These are phyloP conservation scores for Pristionchus japonicus DNA, from an alignment of 2,888 invertebrate species.

Conservation along the genomic window DNA sequence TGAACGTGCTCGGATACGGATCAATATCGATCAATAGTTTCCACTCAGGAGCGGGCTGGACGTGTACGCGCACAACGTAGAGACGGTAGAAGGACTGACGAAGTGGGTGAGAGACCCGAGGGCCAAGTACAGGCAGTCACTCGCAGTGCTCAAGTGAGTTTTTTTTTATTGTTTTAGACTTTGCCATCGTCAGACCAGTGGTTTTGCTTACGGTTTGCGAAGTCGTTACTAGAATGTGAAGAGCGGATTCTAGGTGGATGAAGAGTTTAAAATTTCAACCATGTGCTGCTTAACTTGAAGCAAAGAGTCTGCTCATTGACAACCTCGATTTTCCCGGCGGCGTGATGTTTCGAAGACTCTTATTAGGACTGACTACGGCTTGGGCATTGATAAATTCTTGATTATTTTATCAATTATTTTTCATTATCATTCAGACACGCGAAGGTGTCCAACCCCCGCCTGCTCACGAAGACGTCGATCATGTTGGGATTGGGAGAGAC, in stretches of 20 bases:
- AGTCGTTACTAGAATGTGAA: too few relatives aligned
- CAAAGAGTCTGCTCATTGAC: too few relatives aligned
- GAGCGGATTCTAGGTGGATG: too few relatives aligned
- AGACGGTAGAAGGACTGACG: conserved; percentile 82
- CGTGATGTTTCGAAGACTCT: background rate
- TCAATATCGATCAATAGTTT: background rate
- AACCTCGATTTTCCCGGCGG: background rate
- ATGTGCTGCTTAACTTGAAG: too few relatives aligned
- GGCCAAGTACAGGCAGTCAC: conserved; percentile 91
- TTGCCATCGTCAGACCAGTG: too few relatives aligned
- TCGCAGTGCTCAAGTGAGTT: conserved; percentile 80
- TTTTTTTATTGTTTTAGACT: too few relatives aligned
- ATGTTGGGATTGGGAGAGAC: conserved; percentile 96
- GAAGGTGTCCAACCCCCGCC: conserved; percentile 83
- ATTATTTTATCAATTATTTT: background rate
- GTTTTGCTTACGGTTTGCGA: background rate
- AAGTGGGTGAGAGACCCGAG: conserved; percentile 88
- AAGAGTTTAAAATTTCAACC: too few relatives aligned
- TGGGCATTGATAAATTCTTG: too few relatives aligned
- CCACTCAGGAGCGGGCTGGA: conserved; percentile 83
- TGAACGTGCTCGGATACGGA: too few relatives aligned
- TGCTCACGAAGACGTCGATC: conserved; percentile 96
- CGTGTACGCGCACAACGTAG: conserved; percentile 98
- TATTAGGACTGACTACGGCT: too few relatives aligned
- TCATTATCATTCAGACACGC: conserved; percentile 75